Evolutionary conservation across 2,797 vertebrate species (phyloP), one percentile per base, ranked within the genome.

Genomic region (Arctocebus calabarensis): DNA sequence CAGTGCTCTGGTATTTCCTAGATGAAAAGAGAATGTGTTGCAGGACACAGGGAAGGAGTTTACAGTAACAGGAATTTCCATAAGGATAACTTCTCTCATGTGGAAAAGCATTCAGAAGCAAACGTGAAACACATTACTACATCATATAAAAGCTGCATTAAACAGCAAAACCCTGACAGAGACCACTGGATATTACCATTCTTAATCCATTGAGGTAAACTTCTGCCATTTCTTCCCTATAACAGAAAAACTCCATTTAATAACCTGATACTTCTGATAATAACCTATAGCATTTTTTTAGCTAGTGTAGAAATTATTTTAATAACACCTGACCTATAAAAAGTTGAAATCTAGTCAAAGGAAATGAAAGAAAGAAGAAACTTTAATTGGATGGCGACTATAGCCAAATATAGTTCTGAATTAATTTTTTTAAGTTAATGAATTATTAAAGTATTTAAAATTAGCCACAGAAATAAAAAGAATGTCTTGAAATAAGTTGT

Each of bases 371-470:
- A 23, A 66, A 34, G 55, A 55, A 87, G 13, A 81, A 90, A 85
- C 23, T 32, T 32, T 85, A 90, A 55, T 6, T 73, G 27, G 10
- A 71, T 57, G 68, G 68, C 12, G 55, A 90, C 11, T 37, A 55
- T 3, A 81, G 13, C 40, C 52, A 96, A 96, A 79, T 27, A 61
- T 9, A 68, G 32, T 83, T 82, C 85, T 91, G 17, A 9, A 59
- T 19, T 82, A 74, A 55, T 43, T n/a, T 22, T 75, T 77, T 87
- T 25, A 75, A 7, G 29, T 27, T 29, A 90, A 91, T 66, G 11
- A 85, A 79, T 61, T 45, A 88, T 73, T 91, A 70, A 91, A 91
- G n/a, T 71, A 87, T 91, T 90, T 73, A 62, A 94, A 88, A 92
- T 48, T 48, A 85, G 19, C 32, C 64, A 81, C 3, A 34, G 13